phyloP scores from a whole-genome alignment of 2,797 vertebrate species.

The Labeo calbasu region DNA sequence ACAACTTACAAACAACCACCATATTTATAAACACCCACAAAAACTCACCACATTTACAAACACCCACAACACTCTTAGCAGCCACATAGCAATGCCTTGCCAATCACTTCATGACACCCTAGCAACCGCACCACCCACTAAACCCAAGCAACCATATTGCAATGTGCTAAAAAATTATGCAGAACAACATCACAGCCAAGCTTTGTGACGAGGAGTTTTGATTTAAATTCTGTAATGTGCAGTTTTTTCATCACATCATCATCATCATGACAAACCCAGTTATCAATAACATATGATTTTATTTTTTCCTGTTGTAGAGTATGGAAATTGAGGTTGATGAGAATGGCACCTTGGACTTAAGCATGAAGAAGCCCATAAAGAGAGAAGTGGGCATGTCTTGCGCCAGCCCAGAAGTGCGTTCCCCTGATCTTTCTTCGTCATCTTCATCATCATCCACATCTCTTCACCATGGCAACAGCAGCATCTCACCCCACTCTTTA shows the following conservation, averaged over 20 bases:
- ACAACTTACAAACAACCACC: too few relatives aligned
- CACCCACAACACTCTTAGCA: background rate
- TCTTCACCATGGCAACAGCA: constrained; percentile 82
- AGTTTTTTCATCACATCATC: background rate
- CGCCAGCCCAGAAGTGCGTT: constrained; percentile 86
- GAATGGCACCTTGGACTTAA: constrained; percentile 96
- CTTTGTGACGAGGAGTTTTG: background rate
- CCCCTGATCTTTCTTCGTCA: constrained; percentile 88
- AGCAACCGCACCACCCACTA: background rate
- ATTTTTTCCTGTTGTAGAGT: constrained; percentile 72
- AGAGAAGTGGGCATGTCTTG: constrained; percentile 85
- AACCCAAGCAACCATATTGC: background rate
- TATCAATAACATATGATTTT: background rate
- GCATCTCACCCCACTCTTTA: constrained; percentile 87
- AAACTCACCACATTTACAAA: background rate
- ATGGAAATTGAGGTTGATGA: constrained; percentile 96
- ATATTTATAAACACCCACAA: background rate
- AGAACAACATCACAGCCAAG: background rate
- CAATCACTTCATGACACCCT: too few relatives aligned
- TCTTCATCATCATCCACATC: constrained; percentile 88
- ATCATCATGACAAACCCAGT: background rate
- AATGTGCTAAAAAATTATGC: background rate
- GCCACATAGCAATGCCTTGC: background rate
- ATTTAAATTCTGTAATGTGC: background rate
- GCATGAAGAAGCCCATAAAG: constrained; percentile 95